Evolutionary conservation across 1,140 invertebrate species (phyloP).

Genomic region (Micrasema longulum): DNA sequence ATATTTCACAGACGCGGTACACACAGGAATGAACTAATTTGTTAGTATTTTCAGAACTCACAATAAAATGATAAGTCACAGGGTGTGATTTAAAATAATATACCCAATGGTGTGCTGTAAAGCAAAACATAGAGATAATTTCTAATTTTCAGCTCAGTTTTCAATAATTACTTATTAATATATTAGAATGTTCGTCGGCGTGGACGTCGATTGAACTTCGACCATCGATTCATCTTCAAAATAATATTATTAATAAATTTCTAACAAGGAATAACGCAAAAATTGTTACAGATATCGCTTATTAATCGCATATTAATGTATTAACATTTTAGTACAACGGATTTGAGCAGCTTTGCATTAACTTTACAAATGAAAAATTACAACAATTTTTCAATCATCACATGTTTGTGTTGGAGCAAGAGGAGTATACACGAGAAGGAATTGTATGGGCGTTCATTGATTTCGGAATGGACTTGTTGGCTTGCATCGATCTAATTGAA

Average conservation of each 20-base stretch:
- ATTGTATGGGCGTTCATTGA: slow-evolving; percentile 97
- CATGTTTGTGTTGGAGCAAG: slow-evolving; percentile 98
- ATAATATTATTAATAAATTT: too few relatives aligned
- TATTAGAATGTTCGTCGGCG: background rate
- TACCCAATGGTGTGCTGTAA: too few relatives aligned
- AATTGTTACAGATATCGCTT: background rate
- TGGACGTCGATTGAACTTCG: background rate
- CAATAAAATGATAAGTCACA: too few relatives aligned
- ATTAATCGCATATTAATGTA: background rate
- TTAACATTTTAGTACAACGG: slow-evolving; percentile 85
- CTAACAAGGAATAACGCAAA: background rate
- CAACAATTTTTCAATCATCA: slow-evolving; percentile 99
- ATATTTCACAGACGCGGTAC: too few relatives aligned
- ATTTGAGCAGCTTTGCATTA: slow-evolving; percentile 99
- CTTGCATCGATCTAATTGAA: slow-evolving; percentile 97
- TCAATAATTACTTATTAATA: too few relatives aligned
- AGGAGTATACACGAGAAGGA: slow-evolving; percentile 95
- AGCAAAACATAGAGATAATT: too few relatives aligned
- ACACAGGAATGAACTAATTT: too few relatives aligned
- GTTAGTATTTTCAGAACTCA: too few relatives aligned
- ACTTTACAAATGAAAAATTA: slow-evolving; percentile 97
- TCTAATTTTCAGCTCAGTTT: too few relatives aligned
- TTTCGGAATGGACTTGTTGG: slow-evolving; percentile 97
- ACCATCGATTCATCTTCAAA: too few relatives aligned
- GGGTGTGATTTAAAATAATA: too few relatives aligned